Evolutionary conservation across 2,888 invertebrate genomes (phyloP).

Genomic region (Zhuqinia jingwanae): DNA sequence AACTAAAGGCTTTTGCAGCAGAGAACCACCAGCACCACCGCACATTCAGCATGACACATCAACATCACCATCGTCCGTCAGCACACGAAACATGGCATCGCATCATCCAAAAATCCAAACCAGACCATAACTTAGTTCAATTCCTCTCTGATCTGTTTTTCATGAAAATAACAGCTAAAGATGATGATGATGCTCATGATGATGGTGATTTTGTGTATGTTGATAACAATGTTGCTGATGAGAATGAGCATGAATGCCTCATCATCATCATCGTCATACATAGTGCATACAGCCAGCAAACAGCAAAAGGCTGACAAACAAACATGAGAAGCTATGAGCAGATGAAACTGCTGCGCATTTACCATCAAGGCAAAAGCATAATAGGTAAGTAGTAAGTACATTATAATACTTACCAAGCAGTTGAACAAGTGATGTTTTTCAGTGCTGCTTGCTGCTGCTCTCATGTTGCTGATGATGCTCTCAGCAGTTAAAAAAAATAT

Average conservation of each 20-base stretch:
- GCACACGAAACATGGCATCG: background rate
- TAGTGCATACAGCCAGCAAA: background rate
- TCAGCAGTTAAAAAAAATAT: too few species aligned
- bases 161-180: slow-evolving; percentile 3
- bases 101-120: slow-evolving; percentile 1
- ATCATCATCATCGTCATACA: slow-evolving; percentile 4
- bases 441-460: slow-evolving; percentile 35
- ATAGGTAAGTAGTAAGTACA: background rate
- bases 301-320: too few species aligned
- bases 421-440: slow-evolving; percentile 36
- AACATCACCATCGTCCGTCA: slow-evolving; percentile 18
- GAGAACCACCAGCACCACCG: background rate
- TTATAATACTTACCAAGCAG: background rate
- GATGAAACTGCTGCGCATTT: background rate
- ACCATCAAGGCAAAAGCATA: background rate
- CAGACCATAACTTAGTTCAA: slow-evolving; percentile 10
- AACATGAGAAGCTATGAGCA: too few species aligned
- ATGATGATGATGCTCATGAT: slow-evolving; percentile 2
- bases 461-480: too few species aligned
- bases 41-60: background rate
- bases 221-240: background rate
- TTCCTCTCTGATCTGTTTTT: background rate
- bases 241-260: background rate
- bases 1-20: background rate
- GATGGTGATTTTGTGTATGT: background rate